Evolutionary conservation across 2,797 vertebrate genomes (phyloP).

Genomic region (Eremophila alpestris): DNA sequence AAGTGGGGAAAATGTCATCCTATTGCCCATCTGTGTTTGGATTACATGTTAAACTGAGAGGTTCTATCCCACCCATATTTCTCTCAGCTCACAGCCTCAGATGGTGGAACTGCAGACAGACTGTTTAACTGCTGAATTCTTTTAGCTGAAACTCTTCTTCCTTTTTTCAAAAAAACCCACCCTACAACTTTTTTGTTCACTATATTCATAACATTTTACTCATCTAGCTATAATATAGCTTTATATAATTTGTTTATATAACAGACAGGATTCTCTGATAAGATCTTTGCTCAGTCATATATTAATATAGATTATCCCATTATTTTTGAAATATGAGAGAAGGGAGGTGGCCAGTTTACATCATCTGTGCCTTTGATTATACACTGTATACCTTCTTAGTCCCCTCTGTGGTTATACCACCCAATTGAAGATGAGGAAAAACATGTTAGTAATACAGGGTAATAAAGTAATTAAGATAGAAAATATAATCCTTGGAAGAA

Average conservation of each 20-base stretch:
- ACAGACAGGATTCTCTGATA: not conserved
- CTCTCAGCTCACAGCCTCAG: not conserved
- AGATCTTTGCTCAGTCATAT: not conserved
- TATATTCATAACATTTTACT: not conserved
- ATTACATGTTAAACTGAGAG: not conserved
- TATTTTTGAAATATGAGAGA: conserved; percentile 19
- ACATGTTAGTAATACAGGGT: not conserved
- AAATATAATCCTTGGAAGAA: not conserved
- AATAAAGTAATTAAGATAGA: conserved; percentile 6
- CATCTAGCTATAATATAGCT: not conserved
- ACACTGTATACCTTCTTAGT: not conserved
- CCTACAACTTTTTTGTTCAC: not conserved
- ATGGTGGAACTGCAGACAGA: not conserved
- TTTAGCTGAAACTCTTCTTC: not conserved
- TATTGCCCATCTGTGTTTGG: not conserved
- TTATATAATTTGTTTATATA: not conserved
- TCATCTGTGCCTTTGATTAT: conserved; percentile 24
- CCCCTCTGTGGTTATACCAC: not conserved
- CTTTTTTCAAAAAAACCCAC: not conserved
- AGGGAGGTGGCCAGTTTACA: conserved; percentile 16
- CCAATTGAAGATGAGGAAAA: not conserved
- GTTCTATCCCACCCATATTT: not conserved
- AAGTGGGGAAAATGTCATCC: not conserved
- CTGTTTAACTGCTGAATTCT: not conserved
- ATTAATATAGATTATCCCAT: not conserved